Evolutionary conservation across 1,140 invertebrate species (phyloP), one percentile per base, ranked within the genome.

Genomic region (Sesamia nonagrioides): DNA sequence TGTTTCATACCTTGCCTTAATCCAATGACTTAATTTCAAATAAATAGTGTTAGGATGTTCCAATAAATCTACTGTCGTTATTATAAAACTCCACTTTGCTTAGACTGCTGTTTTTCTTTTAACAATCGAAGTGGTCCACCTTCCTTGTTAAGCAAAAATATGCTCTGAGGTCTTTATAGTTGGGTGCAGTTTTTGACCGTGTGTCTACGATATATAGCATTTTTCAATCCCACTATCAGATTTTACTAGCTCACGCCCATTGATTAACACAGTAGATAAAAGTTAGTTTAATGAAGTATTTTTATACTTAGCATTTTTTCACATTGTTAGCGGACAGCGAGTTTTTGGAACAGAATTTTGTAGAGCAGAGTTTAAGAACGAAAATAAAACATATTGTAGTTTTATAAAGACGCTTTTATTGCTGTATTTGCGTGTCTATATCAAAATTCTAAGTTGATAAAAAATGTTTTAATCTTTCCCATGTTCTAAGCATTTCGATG

Each of bases 231-330:
- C 52, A 66, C 40, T 71, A 80, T 78, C 60, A 78, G 83, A 87
- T 87, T 89, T 88, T 87, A 88, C 86, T 93, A 91, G 87, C 84
- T 86, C 82, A 86, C 92, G 91, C 91, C 92, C 90, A 90, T 84
- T 92, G 92, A 93, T 94, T 91, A 92, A 92, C 90, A 88, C 85
- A 85, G 77, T 18, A 89, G 91, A 94, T 93, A 92, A 91, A 88
- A 86, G 76, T 85, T 85, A 86, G 80, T 83, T 88, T 92, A 94
- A 94, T 92, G 86, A 90, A 92, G 90, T 90, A 92, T 92, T 94
- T 92, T 92, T 77, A 91, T 88, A 91, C 78, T 88, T 88, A 88
- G 84, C 83, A 88, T 91, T 92, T 91, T 93, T 89, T 92, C 85
- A 90, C 90, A 90, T 88, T 90, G 88, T 92, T 92, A 92, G 86